A percentile compares a stretch with the other conserved stretches of the same genome.
phyloP scores from a whole-genome alignment of 1,140 invertebrate genomes.

The Hyphantria cunea region DNA sequence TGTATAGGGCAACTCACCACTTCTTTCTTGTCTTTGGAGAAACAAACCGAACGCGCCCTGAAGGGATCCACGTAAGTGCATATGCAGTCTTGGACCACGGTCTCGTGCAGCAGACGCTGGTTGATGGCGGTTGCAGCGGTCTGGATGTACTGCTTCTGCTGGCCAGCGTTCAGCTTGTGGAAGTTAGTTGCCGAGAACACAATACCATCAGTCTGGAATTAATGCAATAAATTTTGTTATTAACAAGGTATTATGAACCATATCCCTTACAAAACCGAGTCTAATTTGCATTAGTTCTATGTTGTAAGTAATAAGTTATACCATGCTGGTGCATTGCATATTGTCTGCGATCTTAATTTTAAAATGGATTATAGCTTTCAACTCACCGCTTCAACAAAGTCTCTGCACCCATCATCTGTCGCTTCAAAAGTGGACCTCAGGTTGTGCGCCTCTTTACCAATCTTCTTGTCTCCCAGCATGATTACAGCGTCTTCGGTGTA shows the following conservation, averaged over 20 bases:
- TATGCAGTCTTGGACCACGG: constrained; percentile 79
- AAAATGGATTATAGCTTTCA: not conserved
- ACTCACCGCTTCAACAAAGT: constrained; percentile 60
- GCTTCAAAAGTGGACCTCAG: constrained; percentile 42
- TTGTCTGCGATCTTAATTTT: not conserved
- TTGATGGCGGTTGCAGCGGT: constrained; percentile 77
- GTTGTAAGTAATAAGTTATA: too few species aligned
- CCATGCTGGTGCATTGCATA: too few species aligned
- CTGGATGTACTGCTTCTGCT: constrained; percentile 83
- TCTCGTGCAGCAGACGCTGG: constrained; percentile 67
- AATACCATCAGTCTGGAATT: constrained; percentile 81
- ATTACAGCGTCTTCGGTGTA: constrained; percentile 60
- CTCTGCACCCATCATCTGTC: constrained; percentile 50
- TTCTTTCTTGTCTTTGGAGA: constrained; percentile 61
- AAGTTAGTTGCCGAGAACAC: constrained; percentile 82
- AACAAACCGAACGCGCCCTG: constrained; percentile 56
- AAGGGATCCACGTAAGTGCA: constrained; percentile 74
- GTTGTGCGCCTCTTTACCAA: constrained; percentile 46
- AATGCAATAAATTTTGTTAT: not conserved
- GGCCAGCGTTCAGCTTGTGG: constrained; percentile 75
- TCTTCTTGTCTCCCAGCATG: constrained; percentile 67
- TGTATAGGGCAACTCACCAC: constrained; percentile 37
- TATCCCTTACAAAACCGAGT: too few species aligned
- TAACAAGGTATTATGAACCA: not conserved
- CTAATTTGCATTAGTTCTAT: too few species aligned